A percentile compares a stretch with the other conserved stretches of the same genome.
Evolutionary conservation across 2,888 invertebrate genomes (phyloP).

Genomic region (Galerucella nymphaeae): DNA sequence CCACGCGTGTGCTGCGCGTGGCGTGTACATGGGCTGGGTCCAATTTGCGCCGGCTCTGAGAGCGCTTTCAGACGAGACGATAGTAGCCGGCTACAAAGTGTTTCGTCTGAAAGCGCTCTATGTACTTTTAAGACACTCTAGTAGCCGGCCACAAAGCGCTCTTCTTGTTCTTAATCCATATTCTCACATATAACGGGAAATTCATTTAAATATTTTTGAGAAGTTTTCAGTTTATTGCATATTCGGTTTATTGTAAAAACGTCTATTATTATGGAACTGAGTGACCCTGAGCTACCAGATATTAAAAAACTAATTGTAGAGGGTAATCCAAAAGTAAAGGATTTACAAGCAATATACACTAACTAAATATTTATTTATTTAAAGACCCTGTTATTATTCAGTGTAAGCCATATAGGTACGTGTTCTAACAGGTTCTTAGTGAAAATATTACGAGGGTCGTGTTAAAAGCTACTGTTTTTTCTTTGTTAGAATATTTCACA

Average conservation of each 20-base stretch:
- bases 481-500: slow-evolving; percentile 20
- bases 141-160: too few relatives aligned
- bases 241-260: slow-evolving; percentile 45
- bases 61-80: too few relatives aligned
- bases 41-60: too few relatives aligned
- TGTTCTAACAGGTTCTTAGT: slow-evolving; percentile 21
- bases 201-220: slow-evolving; percentile 5
- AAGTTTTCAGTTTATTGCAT: slow-evolving; percentile 33
- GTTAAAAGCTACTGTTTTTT: slow-evolving; percentile 16
- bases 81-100: too few relatives aligned
- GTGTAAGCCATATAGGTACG: slow-evolving; percentile 33
- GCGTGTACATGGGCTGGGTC: too few relatives aligned
- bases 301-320: slow-evolving; percentile 40
- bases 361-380: slow-evolving; percentile 21
- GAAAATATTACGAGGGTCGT: slow-evolving; percentile 26
- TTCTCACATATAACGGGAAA: background rate
- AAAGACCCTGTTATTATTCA: slow-evolving; percentile 32
- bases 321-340: slow-evolving; percentile 30
- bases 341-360: slow-evolving; percentile 16
- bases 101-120: too few relatives aligned
- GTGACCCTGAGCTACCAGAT: slow-evolving; percentile 66
- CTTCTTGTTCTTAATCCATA: too few relatives aligned
- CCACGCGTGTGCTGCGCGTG: too few relatives aligned
- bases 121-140: too few relatives aligned
- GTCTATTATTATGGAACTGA: slow-evolving; percentile 65